phyloP scores from a whole-genome alignment of 2,888 invertebrate genomes.

The Nomada flava region DNA sequence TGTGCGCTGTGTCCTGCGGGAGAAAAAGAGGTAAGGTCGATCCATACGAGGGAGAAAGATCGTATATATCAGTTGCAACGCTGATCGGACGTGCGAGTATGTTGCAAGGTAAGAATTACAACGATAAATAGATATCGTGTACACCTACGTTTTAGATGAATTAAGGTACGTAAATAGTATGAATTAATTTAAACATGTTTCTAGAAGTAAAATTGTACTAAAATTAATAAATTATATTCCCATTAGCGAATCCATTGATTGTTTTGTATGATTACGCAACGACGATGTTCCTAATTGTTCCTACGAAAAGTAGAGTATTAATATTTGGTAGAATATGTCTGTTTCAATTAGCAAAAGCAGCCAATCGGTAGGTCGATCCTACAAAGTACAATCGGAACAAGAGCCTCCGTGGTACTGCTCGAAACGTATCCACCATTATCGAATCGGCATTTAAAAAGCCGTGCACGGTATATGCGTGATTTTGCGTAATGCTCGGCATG shows the following conservation, averaged over 20 bases:
- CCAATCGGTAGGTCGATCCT: too few relatives aligned
- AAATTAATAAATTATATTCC: too few relatives aligned
- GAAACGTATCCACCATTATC: constrained; percentile 7
- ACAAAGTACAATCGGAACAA: neutral
- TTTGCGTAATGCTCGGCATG: constrained; percentile 56
- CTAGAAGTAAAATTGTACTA: too few relatives aligned
- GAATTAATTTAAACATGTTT: too few relatives aligned
- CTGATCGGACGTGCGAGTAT: constrained; percentile 20
- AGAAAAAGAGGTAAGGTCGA: constrained; percentile 41
- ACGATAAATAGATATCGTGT: constrained; percentile 19
- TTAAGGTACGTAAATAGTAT: too few relatives aligned
- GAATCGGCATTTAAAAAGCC: constrained; percentile 42
- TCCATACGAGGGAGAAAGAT: constrained; percentile 24
- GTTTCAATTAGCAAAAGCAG: constrained; percentile 6
- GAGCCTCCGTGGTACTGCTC: neutral
- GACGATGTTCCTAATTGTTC: neutral
- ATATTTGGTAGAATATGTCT: constrained; percentile 19
- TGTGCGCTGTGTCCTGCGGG: constrained; percentile 23
- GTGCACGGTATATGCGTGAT: constrained; percentile 34
- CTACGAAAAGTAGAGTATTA: neutral
- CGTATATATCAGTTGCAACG: constrained; percentile 34
- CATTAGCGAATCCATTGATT: too few relatives aligned
- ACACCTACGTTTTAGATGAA: neutral
- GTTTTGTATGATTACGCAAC: too few relatives aligned
- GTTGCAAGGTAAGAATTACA: constrained; percentile 46